Percentiles rank a stretch among this genome's conserved stretches.
Evolutionary conservation across 2,888 invertebrate genomes (phyloP).

Genomic region (Pocota personata): DNA sequence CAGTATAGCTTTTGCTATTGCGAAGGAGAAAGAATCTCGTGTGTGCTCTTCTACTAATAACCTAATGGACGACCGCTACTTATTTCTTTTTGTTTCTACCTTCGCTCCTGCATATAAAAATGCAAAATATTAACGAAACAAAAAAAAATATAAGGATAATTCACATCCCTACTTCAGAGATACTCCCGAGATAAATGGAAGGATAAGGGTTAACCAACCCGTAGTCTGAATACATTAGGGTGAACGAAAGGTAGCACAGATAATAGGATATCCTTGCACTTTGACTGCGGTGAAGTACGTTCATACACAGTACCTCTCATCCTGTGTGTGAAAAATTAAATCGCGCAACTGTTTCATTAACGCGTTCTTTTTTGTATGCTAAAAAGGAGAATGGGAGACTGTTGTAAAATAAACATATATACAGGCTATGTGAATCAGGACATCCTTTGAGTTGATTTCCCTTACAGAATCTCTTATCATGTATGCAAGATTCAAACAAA

Average conservation of each 20-base stretch:
- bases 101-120: not conserved
- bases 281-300: not conserved
- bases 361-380: slow-evolving; percentile 23
- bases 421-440: slow-evolving; percentile 26
- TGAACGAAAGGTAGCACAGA: slow-evolving; percentile 10
- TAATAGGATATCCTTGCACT: slow-evolving; percentile 31
- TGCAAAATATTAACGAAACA: slow-evolving; percentile 15
- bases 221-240: slow-evolving; percentile 26
- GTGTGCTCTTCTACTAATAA: slow-evolving; percentile 31
- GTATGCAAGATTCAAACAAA: slow-evolving; percentile 15
- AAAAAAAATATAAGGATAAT: slow-evolving; percentile 3
- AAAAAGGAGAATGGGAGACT: not conserved
- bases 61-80: slow-evolving; percentile 32
- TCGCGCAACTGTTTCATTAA: not conserved
- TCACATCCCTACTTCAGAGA: slow-evolving; percentile 7
- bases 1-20: not conserved
- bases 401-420: slow-evolving; percentile 17
- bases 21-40: not conserved
- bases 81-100: not conserved
- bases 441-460: slow-evolving; percentile 39
- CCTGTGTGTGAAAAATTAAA: not conserved
- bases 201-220: not conserved
- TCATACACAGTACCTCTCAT: not conserved
- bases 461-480: slow-evolving; percentile 47
- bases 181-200: slow-evolving; percentile 16